These are phyloP conservation scores for Colaptes auratus DNA, from an alignment of 2,113 vertebrate species.

Conservation along the genomic window DNA sequence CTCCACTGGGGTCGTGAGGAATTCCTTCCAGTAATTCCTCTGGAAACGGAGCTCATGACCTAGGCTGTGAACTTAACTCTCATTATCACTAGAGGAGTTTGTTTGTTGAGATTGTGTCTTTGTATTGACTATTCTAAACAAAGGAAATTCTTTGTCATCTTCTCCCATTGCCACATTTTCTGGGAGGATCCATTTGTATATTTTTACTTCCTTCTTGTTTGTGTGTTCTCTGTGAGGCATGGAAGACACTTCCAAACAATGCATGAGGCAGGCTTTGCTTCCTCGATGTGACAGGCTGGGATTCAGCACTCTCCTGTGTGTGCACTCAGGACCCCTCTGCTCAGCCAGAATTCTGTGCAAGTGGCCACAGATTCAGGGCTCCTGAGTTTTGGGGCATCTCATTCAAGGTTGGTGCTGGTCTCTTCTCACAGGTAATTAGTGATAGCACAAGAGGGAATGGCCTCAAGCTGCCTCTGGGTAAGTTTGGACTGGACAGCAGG, in stretches of 20 bases:
- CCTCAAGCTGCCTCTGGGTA: no score
- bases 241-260: conserved; percentile 18
- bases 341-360: neutral
- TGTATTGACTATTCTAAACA: conserved; percentile 43
- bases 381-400: neutral
- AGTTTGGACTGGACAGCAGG: no score
- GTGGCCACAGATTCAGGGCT: neutral
- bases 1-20: neutral
- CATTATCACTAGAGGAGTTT: neutral
- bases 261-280: neutral
- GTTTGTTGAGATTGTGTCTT: conserved; percentile 45
- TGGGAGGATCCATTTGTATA: conserved; percentile 44
- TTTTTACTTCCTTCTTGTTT: conserved; percentile 53
- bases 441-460: no score
- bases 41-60: neutral
- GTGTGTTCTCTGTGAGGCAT: neutral
- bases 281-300: neutral
- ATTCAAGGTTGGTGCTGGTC: neutral
- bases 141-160: conserved; percentile 31
- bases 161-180: conserved; percentile 19
- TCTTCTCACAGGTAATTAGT: no score
- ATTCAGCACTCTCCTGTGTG: neutral
- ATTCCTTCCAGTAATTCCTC: conserved; percentile 3
- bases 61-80: neutral
- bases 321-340: neutral